Percentiles rank a stretch among this genome's conserved stretches.
Conservation (phyloP, 1,140 invertebrate species). For the Cydia splendana region DNA sequence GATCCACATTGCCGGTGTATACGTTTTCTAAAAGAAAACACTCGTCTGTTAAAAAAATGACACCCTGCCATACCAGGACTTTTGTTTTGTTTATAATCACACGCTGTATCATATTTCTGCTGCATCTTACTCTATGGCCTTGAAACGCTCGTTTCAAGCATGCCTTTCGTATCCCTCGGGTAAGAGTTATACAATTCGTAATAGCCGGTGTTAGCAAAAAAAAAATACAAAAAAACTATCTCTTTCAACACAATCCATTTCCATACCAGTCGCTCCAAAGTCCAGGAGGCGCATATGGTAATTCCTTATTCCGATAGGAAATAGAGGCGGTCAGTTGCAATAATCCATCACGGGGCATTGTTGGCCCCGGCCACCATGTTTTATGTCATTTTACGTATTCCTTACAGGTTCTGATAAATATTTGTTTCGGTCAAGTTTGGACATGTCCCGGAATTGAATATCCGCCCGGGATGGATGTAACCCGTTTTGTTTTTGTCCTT, state of each 20-base stretch:
- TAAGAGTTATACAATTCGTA: too few species aligned
- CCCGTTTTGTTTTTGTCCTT: slow-evolving; percentile 63
- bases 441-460: slow-evolving; percentile 75
- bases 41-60: too few species aligned
- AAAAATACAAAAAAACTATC: too few species aligned
- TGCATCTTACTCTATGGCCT: too few species aligned
- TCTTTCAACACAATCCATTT: slow-evolving; percentile 37
- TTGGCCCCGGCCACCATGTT: slow-evolving; percentile 65
- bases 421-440: slow-evolving; percentile 73
- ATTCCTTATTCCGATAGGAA: slow-evolving; percentile 79
- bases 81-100: too few species aligned
- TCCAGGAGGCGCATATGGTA: slow-evolving; percentile 75
- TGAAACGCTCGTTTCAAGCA: too few species aligned
- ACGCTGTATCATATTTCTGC: too few species aligned
- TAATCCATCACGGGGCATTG: slow-evolving; percentile 75
- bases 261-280: slow-evolving; percentile 50
- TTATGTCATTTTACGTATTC: slow-evolving; percentile 78
- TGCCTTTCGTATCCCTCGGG: too few species aligned
- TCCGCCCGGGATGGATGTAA: slow-evolving; percentile 58
- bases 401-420: slow-evolving; percentile 78
- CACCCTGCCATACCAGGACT: too few species aligned
- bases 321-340: slow-evolving; percentile 77
- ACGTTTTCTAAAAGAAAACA: too few species aligned
- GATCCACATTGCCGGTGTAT: too few species aligned
- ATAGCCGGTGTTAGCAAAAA: too few species aligned